phyloP scores from a whole-genome alignment of 2,888 invertebrate species.

The Thereva unica region DNA sequence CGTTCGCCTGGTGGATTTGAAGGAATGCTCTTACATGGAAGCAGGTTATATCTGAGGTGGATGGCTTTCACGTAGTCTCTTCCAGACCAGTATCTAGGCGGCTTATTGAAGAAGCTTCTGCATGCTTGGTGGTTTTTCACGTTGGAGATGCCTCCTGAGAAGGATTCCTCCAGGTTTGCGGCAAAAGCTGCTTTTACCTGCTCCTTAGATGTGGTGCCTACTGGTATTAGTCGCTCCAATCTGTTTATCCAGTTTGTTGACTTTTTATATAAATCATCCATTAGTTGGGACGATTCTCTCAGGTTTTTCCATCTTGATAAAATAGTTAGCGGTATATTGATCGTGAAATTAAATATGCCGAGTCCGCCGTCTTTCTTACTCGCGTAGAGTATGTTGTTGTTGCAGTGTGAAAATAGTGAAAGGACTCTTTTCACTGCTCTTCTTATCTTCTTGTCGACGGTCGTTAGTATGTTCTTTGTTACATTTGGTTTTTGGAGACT shows the following conservation, averaged over 20 bases:
- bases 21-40: neutral
- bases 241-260: neutral
- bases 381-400: neutral
- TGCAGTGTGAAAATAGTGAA: neutral
- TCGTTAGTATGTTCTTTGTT: neutral
- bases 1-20: neutral
- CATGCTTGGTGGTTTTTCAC: neutral
- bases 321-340: neutral
- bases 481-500: constrained; percentile 1
- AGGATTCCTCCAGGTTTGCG: neutral
- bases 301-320: neutral
- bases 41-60: neutral
- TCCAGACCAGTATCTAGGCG: neutral
- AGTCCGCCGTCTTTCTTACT: neutral
- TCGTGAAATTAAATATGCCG: neutral
- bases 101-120: neutral
- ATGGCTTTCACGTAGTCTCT: neutral
- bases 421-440: neutral
- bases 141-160: neutral
- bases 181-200: neutral
- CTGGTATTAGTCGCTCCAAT: too few relatives aligned
- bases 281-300: neutral
- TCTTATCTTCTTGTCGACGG: constrained; percentile 3
- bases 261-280: neutral
- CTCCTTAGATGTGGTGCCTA: neutral